Evolutionary conservation across 2,113 vertebrate genomes (phyloP), one percentile per base, ranked within the genome.

Genomic region (Platichthys flesus): DNA sequence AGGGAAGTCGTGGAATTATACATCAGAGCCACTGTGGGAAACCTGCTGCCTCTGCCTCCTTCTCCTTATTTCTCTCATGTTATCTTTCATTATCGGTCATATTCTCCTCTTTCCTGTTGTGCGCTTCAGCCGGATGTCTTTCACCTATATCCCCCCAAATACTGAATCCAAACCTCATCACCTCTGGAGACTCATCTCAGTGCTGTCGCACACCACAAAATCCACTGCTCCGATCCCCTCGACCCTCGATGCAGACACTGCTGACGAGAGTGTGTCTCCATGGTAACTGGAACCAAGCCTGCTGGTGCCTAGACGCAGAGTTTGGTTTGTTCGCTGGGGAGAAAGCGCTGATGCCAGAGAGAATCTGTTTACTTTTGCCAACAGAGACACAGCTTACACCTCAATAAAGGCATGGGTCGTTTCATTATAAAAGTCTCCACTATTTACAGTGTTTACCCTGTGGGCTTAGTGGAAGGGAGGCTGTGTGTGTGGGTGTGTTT

Each of bases 261-360:
- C 79, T 77, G 87, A 83, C 5, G 4, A 80, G 45, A 85, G 66
- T 73, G 40, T 16, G 76, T 94, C 85, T 88, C 94, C 92, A 94
- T 94, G 89, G 94, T 71, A 94, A 94, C 93, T 63, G 89, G 88
- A 91, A 81, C 90, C 88, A 90, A 84, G 83, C 79, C 80, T 78
- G 77, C 80, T 79, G 93, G 93, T 94, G 89, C 93, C 86, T 91
- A 83, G 89, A 88, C 69, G 86, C 90, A 64, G 83, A 78, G 67
- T 75, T 79, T 20, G 47, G 47, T 51, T 78, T 70, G 49, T 74
- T 80, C 66, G 15, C 68, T 18, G 49, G 74, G 81, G 61, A 87
- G 82, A 90, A 42, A 84, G 51, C 84, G 86, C 90, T 90, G 90
- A 92, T 76, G 78, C 73, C 67, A 77, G 71, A 74, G 85, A 85